phyloP scores from a whole-genome alignment of 2,797 vertebrate species.

The Tokudaia tokunoshimensis region DNA sequence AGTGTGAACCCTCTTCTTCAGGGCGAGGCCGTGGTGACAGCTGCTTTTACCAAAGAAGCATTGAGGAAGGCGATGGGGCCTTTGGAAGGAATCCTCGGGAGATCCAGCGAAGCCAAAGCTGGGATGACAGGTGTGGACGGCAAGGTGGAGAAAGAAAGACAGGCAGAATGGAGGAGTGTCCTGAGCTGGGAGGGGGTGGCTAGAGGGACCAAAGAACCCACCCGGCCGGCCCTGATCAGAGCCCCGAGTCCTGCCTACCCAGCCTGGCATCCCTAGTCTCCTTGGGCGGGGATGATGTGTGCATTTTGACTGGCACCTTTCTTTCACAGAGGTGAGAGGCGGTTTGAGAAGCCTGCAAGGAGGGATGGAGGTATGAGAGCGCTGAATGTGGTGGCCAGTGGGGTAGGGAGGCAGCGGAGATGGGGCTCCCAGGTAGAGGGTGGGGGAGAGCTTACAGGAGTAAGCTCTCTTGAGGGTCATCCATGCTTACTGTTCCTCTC shows the following conservation, averaged over 20 bases:
- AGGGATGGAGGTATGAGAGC: constrained; percentile 89
- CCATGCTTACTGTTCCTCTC: neutral
- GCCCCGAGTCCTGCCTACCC: neutral
- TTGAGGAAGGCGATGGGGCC: constrained; percentile 93
- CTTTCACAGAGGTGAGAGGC: constrained; percentile 91
- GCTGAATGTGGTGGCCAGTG: neutral
- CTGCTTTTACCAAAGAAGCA: constrained; percentile 96
- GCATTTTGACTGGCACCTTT: neutral
- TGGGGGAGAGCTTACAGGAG: neutral
- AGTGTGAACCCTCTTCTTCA: constrained; percentile 52
- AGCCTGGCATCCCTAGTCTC: neutral
- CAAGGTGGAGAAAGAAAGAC: neutral
- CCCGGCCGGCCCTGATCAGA: neutral
- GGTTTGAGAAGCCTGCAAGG: constrained; percentile 95
- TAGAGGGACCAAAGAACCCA: neutral
- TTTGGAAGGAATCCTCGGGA: constrained; percentile 93
- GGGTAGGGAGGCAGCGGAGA: neutral
- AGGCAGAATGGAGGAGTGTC: neutral
- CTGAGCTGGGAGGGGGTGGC: neutral
- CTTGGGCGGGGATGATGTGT: neutral
- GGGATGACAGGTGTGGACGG: constrained; percentile 93
- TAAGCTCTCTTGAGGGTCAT: neutral
- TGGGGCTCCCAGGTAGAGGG: neutral
- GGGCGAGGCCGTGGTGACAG: constrained; percentile 95
- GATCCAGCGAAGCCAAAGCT: constrained; percentile 96